Conservation (phyloP, 2,888 invertebrate species). For the Julus scandinavius region DNA sequence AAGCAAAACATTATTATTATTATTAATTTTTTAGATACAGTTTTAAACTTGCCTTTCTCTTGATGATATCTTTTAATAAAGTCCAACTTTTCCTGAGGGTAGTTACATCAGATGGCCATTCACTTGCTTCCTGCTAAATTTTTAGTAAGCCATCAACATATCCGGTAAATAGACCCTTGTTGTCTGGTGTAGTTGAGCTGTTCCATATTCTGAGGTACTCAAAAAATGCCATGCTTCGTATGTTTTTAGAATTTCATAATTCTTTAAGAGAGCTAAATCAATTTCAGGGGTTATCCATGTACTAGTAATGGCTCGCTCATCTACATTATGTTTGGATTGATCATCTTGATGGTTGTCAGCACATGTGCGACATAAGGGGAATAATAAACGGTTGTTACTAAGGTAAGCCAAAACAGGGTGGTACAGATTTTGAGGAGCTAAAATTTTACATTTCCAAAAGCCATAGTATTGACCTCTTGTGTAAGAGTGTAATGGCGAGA, state of each 20-base stretch:
- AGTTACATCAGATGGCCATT: no score
- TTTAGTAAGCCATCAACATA: no score
- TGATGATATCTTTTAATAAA: no score
- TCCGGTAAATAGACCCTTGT: no score
- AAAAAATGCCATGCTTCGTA: constrained; percentile 51
- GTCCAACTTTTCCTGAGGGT: no score
- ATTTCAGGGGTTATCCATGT: constrained; percentile 53
- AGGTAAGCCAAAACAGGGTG: constrained; percentile 9
- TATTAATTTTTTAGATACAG: no score
- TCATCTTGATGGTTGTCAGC: not conserved
- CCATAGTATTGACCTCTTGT: not conserved
- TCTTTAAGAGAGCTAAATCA: not conserved
- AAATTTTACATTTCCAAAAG: constrained; percentile 46
- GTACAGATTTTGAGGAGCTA: constrained; percentile 9
- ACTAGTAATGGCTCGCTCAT: not conserved
- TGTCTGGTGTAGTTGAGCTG: no score
- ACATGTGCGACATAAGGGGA: not conserved
- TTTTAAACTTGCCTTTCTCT: no score
- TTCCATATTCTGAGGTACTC: no score
- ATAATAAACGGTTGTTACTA: no score
- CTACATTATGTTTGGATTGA: not conserved
- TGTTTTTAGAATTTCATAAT: not conserved
- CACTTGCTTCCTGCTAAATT: no score
- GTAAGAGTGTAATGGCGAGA: not conserved
- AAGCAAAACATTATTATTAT: no score